These are phyloP conservation scores for Ricordea florida DNA, from an alignment of 92 coral and sea anemone genomes.

Conservation along the genomic window DNA sequence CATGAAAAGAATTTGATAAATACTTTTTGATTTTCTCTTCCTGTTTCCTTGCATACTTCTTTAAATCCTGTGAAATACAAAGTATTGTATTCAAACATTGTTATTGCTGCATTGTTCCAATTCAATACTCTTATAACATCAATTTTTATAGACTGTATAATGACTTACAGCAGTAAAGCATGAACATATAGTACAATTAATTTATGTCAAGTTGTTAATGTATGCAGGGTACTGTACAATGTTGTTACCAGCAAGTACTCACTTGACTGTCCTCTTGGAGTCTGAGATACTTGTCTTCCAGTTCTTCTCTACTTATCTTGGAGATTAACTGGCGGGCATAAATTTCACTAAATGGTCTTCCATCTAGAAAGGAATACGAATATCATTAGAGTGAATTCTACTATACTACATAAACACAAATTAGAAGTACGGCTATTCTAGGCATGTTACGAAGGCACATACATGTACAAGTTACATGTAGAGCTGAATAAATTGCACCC, in stretches of 20 bases:
- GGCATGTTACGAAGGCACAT: too few relatives aligned
- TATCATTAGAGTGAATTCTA: background rate
- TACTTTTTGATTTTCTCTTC: constrained; percentile 98
- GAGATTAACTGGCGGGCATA: constrained; percentile 92
- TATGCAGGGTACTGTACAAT: background rate
- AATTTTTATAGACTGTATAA: background rate
- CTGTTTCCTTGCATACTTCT: constrained; percentile 98
- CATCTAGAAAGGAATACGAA: constrained; percentile 41
- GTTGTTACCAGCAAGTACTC: too few relatives aligned
- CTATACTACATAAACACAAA: background rate
- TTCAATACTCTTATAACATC: background rate
- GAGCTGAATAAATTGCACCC: too few relatives aligned
- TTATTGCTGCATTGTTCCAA: too few relatives aligned
- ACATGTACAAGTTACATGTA: too few relatives aligned
- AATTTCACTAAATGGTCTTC: constrained; percentile 86
- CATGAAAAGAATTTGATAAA: background rate
- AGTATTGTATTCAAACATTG: too few relatives aligned
- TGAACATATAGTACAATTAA: background rate
- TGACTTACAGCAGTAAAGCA: background rate
- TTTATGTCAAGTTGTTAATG: background rate
- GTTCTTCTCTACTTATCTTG: constrained; percentile 93
- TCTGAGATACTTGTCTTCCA: constrained; percentile 95
- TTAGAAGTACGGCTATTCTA: too few relatives aligned
- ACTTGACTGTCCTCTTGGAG: constrained; percentile 93
- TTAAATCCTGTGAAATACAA: constrained; percentile 71